Evolutionary conservation across 2,113 vertebrate species (phyloP), one percentile per base, ranked within the genome.

Genomic region (human (Homo sapiens)): DNA sequence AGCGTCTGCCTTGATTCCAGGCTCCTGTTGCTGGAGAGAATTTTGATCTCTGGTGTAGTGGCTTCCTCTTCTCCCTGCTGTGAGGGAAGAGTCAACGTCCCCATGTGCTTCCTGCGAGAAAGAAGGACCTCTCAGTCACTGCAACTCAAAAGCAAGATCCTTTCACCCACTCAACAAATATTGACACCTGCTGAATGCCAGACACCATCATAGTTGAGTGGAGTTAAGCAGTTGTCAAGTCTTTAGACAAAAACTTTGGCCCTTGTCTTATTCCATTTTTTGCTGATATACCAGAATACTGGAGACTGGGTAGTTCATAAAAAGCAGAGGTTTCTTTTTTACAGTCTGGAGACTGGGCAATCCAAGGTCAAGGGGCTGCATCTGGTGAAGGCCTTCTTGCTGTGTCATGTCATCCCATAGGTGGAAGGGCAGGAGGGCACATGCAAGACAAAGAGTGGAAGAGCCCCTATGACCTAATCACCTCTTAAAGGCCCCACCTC

Each of bases 1-100:
- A 0, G 10, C 1, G 78, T 0, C 1, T 48, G 80, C 87, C 72
- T 40, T 0, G 2, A 23, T 57, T 55, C 5, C 4, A 30, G 0
- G 0, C 22, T 95, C 83, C 45, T 0, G 1, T 0, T 72, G 45
- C 57, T 8, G 64, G 0, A 38, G 85, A 80, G 48, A 23, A 25
- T 61, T 55, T 30, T 13, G 89, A 88, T 66, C 0, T 0, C 80
- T 0, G 0, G 13, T n/a, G 38, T 76, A 22, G 84, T 11, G 78
- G 43, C 40, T 85, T 81, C 79, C 38, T 90, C 12, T 1, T 90
- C 72, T 55, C 35, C 20, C 57, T 7, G 9, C 70, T 18, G 20
- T 11, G 55, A 64, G 27, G 61, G 88, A 50, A 8, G 10, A 35
- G 43, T 12, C 43, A 23, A 48, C 3, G 57, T 12, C 22, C 61